Base-by-base conservation (phyloP, 2,797 vertebrate species). In the Rhynchonycteris naso region DNA sequence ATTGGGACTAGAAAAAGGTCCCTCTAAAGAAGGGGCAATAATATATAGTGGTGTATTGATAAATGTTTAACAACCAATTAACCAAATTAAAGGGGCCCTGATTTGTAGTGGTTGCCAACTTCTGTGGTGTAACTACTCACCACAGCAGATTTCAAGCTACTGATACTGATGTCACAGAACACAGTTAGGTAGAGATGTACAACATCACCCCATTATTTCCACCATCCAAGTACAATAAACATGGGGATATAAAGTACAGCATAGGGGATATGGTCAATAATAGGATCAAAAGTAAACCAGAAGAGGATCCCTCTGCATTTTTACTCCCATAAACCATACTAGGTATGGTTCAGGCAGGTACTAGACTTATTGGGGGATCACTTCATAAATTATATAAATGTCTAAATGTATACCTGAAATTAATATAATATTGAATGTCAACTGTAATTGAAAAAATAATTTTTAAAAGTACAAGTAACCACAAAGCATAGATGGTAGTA, bases 211-310 rank as follows among this genome's bases (percentile, higher is more conserved):
- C 52, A 18, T 66, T 90, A 84, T 90, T 58, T 90, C 65, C 26
- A 59, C 59, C 43, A 59, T 59, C 35, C 4, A 54, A 12, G 6
- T 35, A 38, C 50, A 65, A 80, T 72, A 86, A 38, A 71, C 43
- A 84, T 69, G 66, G 33, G 66, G 66, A 13, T 69, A 33, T 38
- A 38, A 35, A 38, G 33, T 38, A 69, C 33, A 69, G 66, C 65
- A 65, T 65, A 63, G 43, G 43, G 43, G 43, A 7, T 43, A 63
- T 65, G 30, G 65, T 18, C 65, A 33, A 66, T 66, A 33, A 66
- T 66, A 66, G 54, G 35, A 47, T 84, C 66, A 76, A 92, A 93
- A 75, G 26, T 38, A 84, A 96, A 66, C 11, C 28, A 88, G 35
- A 80, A 63, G n/a, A 88, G 12, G 63, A 78, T 5, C 5, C 30